Conservation (phyloP, 2,113 vertebrate genomes). For the Phodopus roborovskii region DNA sequence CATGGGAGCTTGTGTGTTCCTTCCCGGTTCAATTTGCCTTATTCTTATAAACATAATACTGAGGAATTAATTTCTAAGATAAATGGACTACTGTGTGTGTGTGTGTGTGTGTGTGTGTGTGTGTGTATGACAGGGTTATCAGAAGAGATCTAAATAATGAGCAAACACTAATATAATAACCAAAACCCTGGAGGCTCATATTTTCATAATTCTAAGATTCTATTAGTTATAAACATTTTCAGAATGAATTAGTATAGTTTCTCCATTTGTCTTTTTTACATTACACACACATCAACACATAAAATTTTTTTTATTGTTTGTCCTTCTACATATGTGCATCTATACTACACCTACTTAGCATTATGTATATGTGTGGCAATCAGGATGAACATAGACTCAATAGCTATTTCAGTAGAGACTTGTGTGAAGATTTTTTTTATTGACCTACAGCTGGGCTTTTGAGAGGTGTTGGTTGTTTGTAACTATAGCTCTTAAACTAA, state of each 20-base stretch:
- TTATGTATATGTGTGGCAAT: background rate
- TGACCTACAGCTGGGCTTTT: constrained; percentile 32
- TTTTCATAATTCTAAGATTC: constrained; percentile 24
- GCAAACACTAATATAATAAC: background rate
- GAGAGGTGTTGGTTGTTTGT: background rate
- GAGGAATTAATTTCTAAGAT: constrained; percentile 13
- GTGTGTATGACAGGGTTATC: background rate
- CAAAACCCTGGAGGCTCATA: background rate
- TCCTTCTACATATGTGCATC: background rate
- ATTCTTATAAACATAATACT: background rate
- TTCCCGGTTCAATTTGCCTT: background rate
- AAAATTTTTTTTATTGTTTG: background rate
- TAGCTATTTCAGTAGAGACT: constrained; percentile 20
- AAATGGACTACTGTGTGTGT: background rate
- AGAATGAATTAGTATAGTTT: constrained; percentile 3
- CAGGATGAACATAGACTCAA: background rate
- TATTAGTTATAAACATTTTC: background rate
- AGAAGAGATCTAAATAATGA: background rate
- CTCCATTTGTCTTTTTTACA: background rate
- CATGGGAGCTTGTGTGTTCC: background rate
- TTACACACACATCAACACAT: background rate
- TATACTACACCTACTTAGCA: background rate
- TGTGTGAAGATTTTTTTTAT: constrained; percentile 33
- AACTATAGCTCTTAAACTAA: constrained; percentile 42
- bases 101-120: background rate